Evolutionary conservation across 2,888 invertebrate genomes (phyloP).

Genomic region (Pyralis farinalis): DNA sequence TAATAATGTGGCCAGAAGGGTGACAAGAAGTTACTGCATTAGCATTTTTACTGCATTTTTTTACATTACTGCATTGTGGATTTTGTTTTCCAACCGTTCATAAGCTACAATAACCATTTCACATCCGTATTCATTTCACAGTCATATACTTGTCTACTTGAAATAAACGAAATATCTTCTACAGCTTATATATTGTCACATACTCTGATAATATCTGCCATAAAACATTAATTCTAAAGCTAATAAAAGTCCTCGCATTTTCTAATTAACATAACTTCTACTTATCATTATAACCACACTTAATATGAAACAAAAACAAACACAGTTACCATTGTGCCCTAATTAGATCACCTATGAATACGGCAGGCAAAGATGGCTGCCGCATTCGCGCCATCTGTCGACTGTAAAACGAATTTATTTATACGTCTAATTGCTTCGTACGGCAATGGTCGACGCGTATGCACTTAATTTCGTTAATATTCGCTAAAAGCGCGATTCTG

Average conservation of each 20-base stretch:
- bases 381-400: conserved; percentile 71
- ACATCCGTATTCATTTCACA: no score
- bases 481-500: conserved; percentile 58
- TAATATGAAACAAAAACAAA: conserved; percentile 52
- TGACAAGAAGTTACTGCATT: no score
- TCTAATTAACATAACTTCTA: conserved; percentile 17
- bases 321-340: conserved; percentile 36
- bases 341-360: conserved; percentile 71
- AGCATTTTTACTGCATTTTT: no score
- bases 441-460: conserved; percentile 62
- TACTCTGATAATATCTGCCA: no score
- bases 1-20: no score
- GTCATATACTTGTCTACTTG: no score
- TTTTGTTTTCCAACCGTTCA: no score
- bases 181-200: no score
- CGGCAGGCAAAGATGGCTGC: conserved; percentile 56
- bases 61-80: no score
- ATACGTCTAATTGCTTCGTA: conserved; percentile 72
- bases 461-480: conserved; percentile 73
- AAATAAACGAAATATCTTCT: no score
- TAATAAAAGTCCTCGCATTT: conserved; percentile 11
- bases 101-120: no score
- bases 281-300: conserved; percentile 17
- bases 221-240: no score
- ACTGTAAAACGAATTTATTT: conserved; percentile 72